phyloP scores from a whole-genome alignment of 2,113 vertebrate species.

The Tapirus terrestris region DNA sequence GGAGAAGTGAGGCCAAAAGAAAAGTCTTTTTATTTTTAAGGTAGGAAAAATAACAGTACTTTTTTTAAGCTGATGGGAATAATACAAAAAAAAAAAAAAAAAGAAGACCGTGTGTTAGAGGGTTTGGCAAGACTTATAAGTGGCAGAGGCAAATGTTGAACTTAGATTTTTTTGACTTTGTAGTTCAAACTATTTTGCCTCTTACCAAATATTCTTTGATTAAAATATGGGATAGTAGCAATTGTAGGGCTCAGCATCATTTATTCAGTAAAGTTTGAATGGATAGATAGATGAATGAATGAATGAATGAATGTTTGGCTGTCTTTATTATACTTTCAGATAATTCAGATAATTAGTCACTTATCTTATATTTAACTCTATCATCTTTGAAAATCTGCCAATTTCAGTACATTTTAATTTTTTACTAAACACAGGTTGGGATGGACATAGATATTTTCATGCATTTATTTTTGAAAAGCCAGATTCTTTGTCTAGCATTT shows the following conservation, averaged over 20 bases:
- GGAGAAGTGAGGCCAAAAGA: neutral
- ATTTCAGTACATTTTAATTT: conserved; percentile 20
- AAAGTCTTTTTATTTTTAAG: neutral
- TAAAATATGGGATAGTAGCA: neutral
- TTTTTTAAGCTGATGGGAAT: neutral
- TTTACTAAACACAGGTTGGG: neutral
- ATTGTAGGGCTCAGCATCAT: neutral
- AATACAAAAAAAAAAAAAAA: neutral
- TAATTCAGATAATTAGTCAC: neutral
- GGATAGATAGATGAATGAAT: neutral
- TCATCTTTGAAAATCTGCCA: conserved; percentile 15
- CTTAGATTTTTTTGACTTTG: neutral
- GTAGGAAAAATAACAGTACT: neutral
- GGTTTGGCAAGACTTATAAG: neutral
- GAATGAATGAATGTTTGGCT: neutral
- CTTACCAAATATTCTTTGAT: neutral
- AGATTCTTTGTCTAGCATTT: conserved; percentile 43
- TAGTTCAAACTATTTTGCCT: neutral
- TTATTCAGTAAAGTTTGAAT: neutral
- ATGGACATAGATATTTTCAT: neutral
- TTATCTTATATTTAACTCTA: conserved; percentile 29
- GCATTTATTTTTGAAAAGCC: conserved; percentile 51
- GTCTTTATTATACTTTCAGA: neutral
- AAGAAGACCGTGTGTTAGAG: neutral
- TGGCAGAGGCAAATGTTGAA: neutral